Conservation (phyloP, 2,888 invertebrate genomes). For the Perdita meconis region DNA sequence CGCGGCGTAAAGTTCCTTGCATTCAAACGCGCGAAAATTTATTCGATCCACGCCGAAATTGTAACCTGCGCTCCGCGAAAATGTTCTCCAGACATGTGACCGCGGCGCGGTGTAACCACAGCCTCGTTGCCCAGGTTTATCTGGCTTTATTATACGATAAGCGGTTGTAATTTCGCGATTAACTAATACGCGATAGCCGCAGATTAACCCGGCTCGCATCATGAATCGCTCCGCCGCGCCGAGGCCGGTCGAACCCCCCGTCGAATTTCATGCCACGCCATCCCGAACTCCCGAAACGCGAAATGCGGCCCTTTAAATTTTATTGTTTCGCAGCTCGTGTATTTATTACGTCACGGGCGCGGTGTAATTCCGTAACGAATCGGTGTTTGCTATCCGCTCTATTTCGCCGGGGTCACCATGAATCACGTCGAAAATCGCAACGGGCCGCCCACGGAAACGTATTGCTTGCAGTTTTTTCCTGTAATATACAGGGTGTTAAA, state of each 20-base stretch:
- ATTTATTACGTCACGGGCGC: conserved; percentile 29
- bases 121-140: background rate
- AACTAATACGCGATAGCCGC: conserved; percentile 1
- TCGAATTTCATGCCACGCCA: too few relatives aligned
- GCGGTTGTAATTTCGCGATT: conserved; percentile 27
- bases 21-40: conserved; percentile 21
- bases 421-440: conserved; percentile 29
- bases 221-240: background rate
- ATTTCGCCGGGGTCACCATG: conserved; percentile 1
- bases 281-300: too few relatives aligned
- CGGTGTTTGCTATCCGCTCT: conserved; percentile 21
- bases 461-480: conserved; percentile 1
- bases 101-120: background rate
- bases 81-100: conserved; percentile 7
- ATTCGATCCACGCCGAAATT: conserved; percentile 22
- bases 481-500: conserved; percentile 9
- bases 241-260: background rate
- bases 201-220: conserved; percentile 6
- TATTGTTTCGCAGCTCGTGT: conserved; percentile 7
- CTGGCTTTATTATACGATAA: conserved; percentile 12
- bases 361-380: conserved; percentile 36
- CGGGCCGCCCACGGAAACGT: conserved; percentile 2
- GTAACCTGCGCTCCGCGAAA: background rate
- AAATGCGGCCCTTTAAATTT: conserved; percentile 8
- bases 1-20: background rate